phyloP scores from a whole-genome alignment of 2,113 vertebrate species.

The Phocoena phocoena region DNA sequence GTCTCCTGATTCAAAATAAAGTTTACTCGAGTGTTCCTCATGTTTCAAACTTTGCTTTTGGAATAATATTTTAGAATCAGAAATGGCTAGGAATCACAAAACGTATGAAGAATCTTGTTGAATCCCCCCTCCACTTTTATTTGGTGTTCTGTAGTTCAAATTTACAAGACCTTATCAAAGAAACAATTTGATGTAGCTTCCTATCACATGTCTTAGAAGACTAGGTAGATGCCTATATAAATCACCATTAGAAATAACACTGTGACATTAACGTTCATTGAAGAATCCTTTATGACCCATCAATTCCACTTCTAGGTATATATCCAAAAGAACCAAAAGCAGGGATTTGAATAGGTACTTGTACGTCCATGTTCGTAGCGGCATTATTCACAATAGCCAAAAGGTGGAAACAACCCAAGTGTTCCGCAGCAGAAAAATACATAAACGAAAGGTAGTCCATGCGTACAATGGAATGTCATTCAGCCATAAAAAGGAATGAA shows the following conservation, averaged over 20 bases:
- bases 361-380: background rate
- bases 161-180: background rate
- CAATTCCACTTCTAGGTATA: background rate
- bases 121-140: background rate
- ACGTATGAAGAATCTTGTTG: background rate
- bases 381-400: background rate
- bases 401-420: background rate
- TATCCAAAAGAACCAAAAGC: background rate
- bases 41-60: background rate
- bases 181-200: background rate
- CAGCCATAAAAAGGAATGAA: background rate
- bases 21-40: background rate
- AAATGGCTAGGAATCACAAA: background rate
- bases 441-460: background rate
- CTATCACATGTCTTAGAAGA: background rate
- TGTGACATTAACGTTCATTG: background rate
- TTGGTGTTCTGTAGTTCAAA: background rate
- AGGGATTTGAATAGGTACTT: background rate
- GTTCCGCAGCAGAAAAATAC: background rate
- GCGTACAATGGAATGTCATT: background rate
- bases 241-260: background rate
- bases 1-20: background rate
- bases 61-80: background rate
- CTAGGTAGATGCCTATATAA: background rate
- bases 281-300: background rate